These are phyloP conservation scores for Cichladusa arquata DNA, from an alignment of 2,113 vertebrate species.

Conservation along the genomic window DNA sequence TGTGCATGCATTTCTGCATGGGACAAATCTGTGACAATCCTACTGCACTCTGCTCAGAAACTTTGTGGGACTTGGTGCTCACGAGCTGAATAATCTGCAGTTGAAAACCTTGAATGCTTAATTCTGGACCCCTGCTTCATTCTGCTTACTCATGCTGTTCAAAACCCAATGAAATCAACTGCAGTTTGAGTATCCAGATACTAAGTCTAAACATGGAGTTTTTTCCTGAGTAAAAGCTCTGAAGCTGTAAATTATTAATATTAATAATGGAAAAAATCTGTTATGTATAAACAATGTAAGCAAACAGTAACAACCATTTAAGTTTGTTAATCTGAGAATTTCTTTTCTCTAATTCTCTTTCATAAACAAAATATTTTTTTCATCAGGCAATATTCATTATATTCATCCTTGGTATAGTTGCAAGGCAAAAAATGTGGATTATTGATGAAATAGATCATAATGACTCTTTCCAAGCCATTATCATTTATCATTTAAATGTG, in stretches of 20 bases:
- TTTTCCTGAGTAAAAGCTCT: conserved; percentile 27
- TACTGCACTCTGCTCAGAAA: background rate
- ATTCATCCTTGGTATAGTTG: conserved; percentile 46
- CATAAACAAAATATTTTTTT: conserved; percentile 60
- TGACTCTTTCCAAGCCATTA: conserved; percentile 58
- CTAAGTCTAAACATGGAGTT: background rate
- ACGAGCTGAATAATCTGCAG: background rate
- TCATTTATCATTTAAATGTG: conserved; percentile 71
- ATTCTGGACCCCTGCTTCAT: background rate
- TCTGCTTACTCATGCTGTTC: background rate
- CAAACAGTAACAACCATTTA: conserved; percentile 38
- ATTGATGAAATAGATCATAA: conserved; percentile 71
- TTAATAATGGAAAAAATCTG: conserved; percentile 62
- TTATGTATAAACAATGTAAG: conserved; percentile 14
- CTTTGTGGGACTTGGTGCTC: background rate
- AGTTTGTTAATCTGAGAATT: conserved; percentile 41
- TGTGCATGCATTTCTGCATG: background rate
- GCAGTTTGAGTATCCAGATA: background rate
- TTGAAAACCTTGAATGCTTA: background rate
- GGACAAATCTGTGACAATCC: background rate
- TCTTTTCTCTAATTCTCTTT: conserved; percentile 45
- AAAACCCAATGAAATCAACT: background rate
- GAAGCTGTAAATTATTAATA: conserved; percentile 70
- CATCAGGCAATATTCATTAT: conserved; percentile 39
- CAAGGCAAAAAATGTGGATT: conserved; percentile 53